phyloP scores from a whole-genome alignment of 2,797 vertebrate genomes.

The Aphelocoma californica region DNA sequence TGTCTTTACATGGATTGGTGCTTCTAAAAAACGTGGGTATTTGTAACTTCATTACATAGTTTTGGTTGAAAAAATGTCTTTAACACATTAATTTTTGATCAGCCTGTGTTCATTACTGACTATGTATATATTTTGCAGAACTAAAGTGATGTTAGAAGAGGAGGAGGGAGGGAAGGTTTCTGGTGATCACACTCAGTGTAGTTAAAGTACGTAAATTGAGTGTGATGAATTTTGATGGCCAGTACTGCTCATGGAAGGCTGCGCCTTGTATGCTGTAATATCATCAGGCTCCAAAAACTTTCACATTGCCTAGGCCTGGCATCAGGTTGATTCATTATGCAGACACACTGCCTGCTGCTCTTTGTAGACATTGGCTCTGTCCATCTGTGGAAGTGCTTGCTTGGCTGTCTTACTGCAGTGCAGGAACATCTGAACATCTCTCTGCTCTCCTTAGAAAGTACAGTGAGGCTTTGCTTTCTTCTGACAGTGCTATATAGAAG shows the following conservation, averaged over 20 bases:
- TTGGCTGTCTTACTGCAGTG: background rate
- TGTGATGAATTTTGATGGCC: background rate
- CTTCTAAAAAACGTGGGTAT: background rate
- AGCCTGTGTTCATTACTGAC: background rate
- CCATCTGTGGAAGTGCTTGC: background rate
- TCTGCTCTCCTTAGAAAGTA: background rate
- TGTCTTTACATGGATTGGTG: background rate
- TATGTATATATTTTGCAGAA: background rate
- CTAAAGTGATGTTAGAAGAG: background rate
- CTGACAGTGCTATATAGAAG: background rate
- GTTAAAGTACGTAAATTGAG: background rate
- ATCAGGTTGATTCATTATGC: background rate
- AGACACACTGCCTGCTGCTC: background rate
- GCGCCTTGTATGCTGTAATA: background rate
- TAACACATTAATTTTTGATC: background rate
- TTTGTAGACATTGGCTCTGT: background rate
- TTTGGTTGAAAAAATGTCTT: background rate
- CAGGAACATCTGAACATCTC: background rate
- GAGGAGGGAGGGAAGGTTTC: background rate
- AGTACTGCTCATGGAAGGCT: background rate
- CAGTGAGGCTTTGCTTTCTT: background rate
- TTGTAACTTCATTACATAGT: background rate
- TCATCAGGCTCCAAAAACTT: background rate
- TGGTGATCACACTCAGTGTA: background rate
- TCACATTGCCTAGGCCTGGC: background rate